phyloP scores from a whole-genome alignment of 2,888 invertebrate species.

The Neoascia interrupta region DNA sequence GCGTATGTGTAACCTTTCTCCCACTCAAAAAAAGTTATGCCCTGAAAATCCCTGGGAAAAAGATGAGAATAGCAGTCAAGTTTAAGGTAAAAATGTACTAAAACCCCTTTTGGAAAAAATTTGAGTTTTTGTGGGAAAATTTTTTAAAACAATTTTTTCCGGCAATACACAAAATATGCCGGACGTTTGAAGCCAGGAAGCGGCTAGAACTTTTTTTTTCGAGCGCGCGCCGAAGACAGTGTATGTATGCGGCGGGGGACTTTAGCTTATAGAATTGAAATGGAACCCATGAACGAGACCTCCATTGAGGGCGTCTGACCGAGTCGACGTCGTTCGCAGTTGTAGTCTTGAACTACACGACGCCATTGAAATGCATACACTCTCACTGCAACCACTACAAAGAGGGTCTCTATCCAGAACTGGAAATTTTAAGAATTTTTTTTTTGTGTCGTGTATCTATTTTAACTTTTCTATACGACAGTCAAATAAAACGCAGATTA shows the following conservation, averaged over 20 bases:
- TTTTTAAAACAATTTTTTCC: conserved; percentile 7
- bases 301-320: conserved; percentile 76
- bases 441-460: too few species aligned
- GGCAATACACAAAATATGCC: conserved; percentile 22
- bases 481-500: too few species aligned
- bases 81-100: conserved; percentile 47
- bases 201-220: conserved; percentile 19
- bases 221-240: conserved; percentile 55
- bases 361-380: conserved; percentile 73
- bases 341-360: conserved; percentile 77
- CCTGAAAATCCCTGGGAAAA: neutral
- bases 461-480: too few species aligned
- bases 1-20: neutral
- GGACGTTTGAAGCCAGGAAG: conserved; percentile 22
- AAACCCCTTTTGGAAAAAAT: too few species aligned
- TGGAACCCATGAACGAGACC: conserved; percentile 77
- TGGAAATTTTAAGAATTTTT: too few species aligned
- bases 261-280: conserved; percentile 52
- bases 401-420: conserved; percentile 36
- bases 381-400: conserved; percentile 21
- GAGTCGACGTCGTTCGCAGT: conserved; percentile 68
- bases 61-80: conserved; percentile 11
- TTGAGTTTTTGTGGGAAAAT: neutral
- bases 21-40: neutral
- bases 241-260: conserved; percentile 42